Percentiles rank a stretch among this genome's conserved stretches.
These are phyloP conservation scores for Luffia ferchaultella DNA, from an alignment of 2,888 invertebrate species.

Conservation along the genomic window DNA sequence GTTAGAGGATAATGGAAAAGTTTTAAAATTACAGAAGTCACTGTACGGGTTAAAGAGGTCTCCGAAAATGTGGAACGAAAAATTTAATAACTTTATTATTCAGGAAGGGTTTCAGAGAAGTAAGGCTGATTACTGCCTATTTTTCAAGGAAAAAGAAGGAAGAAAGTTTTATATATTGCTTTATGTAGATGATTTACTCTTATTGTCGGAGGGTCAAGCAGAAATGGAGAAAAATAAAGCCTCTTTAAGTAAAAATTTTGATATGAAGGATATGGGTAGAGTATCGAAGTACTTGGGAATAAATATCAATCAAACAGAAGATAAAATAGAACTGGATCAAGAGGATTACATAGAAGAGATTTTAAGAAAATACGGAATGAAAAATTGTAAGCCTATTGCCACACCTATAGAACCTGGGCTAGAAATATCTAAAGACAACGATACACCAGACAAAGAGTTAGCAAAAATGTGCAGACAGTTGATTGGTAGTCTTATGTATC, in stretches of 20 bases:
- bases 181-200: conserved; percentile 8
- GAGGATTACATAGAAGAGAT: conserved; percentile 7
- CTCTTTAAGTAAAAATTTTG: neutral
- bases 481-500: conserved; percentile 11
- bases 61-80: neutral
- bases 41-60: conserved; percentile 6
- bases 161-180: conserved; percentile 5
- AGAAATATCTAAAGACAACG: neutral
- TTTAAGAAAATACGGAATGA: conserved; percentile 8
- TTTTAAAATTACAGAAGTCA: conserved; percentile 5
- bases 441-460: conserved; percentile 3
- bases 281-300: neutral
- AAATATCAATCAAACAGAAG: neutral
- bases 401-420: conserved; percentile 6
- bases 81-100: neutral
- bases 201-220: neutral
- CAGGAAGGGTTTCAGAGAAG: neutral
- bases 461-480: conserved; percentile 2
- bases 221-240: neutral
- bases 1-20: conserved; percentile 1
- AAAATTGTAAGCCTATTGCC: conserved; percentile 7
- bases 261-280: neutral
- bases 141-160: neutral
- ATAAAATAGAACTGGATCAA: conserved; percentile 5
- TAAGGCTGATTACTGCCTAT: conserved; percentile 1